These are phyloP conservation scores for Teleogryllus occipitalis DNA, from an alignment of 1,140 invertebrate genomes.

Conservation along the genomic window DNA sequence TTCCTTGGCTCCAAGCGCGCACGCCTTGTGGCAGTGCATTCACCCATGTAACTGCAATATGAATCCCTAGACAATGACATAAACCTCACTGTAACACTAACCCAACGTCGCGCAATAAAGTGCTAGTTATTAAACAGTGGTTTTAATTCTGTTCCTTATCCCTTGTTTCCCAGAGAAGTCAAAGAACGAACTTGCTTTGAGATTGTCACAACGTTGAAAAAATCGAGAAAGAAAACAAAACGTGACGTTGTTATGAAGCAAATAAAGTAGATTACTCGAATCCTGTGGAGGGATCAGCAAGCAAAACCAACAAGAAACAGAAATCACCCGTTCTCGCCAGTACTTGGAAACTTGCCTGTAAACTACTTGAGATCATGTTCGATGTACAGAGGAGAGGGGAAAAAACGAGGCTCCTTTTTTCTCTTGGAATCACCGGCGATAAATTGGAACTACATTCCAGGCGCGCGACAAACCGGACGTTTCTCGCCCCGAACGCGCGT, in stretches of 20 bases:
- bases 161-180: too few species aligned
- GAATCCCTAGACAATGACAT: background rate
- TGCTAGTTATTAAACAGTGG: background rate
- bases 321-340: background rate
- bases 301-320: background rate
- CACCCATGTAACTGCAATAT: background rate
- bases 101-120: background rate
- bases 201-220: too few species aligned
- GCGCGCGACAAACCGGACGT: background rate
- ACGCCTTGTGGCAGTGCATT: background rate
- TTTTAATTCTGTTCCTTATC: background rate
- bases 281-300: too few species aligned
- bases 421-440: background rate
- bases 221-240: too few species aligned
- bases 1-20: background rate
- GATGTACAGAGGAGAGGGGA: background rate
- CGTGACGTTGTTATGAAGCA: background rate
- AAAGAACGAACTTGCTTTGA: too few species aligned
- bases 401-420: background rate
- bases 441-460: background rate
- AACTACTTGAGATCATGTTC: background rate
- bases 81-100: background rate
- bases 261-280: background rate
- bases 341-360: background rate
- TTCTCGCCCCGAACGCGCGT: background rate